Percentiles rank a stretch among this genome's conserved stretches.
phyloP scores from a whole-genome alignment of 2,797 vertebrate genomes.

The Sebastes diploproa region DNA sequence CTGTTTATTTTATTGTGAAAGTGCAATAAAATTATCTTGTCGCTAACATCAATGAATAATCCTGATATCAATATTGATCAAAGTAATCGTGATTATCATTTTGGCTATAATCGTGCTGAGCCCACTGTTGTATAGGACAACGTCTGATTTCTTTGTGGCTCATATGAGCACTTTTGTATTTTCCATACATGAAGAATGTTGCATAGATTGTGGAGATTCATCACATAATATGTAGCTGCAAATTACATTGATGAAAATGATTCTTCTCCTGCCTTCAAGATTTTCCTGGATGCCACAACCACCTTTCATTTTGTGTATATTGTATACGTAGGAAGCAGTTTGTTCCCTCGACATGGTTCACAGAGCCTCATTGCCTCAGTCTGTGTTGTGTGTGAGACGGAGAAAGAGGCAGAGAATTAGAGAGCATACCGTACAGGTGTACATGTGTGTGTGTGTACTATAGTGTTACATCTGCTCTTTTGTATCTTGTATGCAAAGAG shows the following conservation, averaged over 20 bases:
- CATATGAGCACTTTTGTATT: not conserved
- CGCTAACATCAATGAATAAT: too few species aligned
- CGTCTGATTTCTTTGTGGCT: too few species aligned
- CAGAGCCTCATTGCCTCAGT: not conserved
- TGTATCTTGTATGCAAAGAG: slow-evolving; percentile 46
- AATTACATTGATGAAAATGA: not conserved
- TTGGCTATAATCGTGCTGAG: too few species aligned
- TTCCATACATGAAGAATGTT: not conserved
- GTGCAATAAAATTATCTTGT: too few species aligned
- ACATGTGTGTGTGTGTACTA: slow-evolving; percentile 43
- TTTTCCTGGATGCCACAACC: not conserved
- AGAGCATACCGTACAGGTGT: slow-evolving; percentile 59
- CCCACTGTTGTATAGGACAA: too few species aligned
- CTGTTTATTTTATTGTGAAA: too few species aligned
- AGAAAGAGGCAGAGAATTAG: slow-evolving; percentile 48
- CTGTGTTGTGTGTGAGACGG: slow-evolving; percentile 23
- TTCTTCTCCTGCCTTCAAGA: not conserved
- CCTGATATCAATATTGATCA: too few species aligned
- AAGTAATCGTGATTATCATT: too few species aligned
- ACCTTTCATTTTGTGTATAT: not conserved
- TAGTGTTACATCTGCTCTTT: slow-evolving; percentile 64
- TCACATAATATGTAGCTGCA: not conserved
- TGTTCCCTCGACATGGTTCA: not conserved
- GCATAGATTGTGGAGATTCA: not conserved
- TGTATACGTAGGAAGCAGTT: not conserved